phyloP scores from a whole-genome alignment of 2,888 invertebrate species.

The Choristoneura rosaceana region DNA sequence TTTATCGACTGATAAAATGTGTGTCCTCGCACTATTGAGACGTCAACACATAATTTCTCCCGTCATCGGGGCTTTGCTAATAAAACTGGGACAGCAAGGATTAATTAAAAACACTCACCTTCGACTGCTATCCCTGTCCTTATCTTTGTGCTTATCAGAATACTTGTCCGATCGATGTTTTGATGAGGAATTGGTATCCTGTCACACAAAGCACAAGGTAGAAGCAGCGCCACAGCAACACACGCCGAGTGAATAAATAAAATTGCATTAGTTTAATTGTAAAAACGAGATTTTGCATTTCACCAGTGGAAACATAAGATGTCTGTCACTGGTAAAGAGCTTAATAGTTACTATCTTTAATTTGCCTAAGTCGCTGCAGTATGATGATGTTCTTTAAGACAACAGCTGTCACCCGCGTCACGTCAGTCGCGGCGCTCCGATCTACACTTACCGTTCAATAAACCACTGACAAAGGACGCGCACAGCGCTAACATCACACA shows the following conservation, averaged over 20 bases:
- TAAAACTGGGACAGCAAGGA: not conserved
- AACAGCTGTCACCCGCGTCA: slow-evolving; percentile 65
- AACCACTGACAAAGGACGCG: slow-evolving; percentile 87
- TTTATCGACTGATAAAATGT: no score
- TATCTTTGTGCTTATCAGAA: slow-evolving; percentile 83
- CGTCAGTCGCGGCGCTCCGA: slow-evolving; percentile 75
- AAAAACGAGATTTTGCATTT: slow-evolving; percentile 69
- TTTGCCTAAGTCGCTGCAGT: slow-evolving; percentile 71
- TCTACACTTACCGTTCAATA: slow-evolving; percentile 89
- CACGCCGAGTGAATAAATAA: slow-evolving; percentile 85
- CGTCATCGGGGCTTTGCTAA: no score
- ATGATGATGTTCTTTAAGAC: slow-evolving; percentile 58
- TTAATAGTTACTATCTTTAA: slow-evolving; percentile 67
- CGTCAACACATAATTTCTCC: no score
- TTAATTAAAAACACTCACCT: slow-evolving; percentile 58
- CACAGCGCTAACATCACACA: slow-evolving; percentile 89
- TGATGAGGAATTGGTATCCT: slow-evolving; percentile 85
- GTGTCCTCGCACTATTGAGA: no score
- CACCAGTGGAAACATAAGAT: slow-evolving; percentile 57
- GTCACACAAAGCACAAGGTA: slow-evolving; percentile 87
- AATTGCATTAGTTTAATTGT: slow-evolving; percentile 81
- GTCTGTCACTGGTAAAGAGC: slow-evolving; percentile 63
- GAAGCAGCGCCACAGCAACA: slow-evolving; percentile 86
- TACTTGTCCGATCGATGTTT: slow-evolving; percentile 85
- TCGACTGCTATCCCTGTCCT: slow-evolving; percentile 70